Percentiles rank a stretch among this genome's conserved stretches.
These are phyloP conservation scores for Nemapogon koenigi DNA, from an alignment of 2,888 invertebrate species.

Conservation along the genomic window DNA sequence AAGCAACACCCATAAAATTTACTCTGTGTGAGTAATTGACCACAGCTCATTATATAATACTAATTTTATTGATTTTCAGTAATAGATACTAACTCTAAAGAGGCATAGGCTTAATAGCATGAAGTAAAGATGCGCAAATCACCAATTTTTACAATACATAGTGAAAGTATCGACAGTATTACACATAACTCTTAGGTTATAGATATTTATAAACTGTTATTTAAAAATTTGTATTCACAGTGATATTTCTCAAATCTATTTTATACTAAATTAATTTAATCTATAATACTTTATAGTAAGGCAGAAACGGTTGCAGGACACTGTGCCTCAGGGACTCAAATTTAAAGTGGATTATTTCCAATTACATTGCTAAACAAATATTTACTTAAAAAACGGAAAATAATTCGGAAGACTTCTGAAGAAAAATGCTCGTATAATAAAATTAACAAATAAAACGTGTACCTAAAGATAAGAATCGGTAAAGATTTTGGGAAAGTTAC, in stretches of 20 bases:
- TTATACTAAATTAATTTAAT: constrained; percentile 4
- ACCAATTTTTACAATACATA: constrained; percentile 52
- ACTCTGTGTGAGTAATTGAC: constrained; percentile 38
- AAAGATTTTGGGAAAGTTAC: too few relatives aligned
- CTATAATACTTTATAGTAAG: too few relatives aligned
- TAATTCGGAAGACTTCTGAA: too few relatives aligned
- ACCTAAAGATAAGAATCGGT: too few relatives aligned
- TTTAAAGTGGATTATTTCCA: too few relatives aligned
- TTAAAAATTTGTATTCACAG: constrained; percentile 33
- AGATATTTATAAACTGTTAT: neutral
- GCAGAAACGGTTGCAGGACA: too few relatives aligned
- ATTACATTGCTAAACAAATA: too few relatives aligned
- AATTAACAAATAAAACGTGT: too few relatives aligned
- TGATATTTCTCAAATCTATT: constrained; percentile 31
- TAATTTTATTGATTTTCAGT: constrained; percentile 55
- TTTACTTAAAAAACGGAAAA: too few relatives aligned
- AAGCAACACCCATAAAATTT: neutral
- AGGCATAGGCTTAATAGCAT: constrained; percentile 60
- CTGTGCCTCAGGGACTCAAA: too few relatives aligned
- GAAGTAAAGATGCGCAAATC: constrained; percentile 55
- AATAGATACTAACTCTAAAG: constrained; percentile 58
- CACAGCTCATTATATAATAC: constrained; percentile 49
- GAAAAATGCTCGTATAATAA: too few relatives aligned
- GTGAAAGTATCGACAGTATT: constrained; percentile 38
- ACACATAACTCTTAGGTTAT: constrained; percentile 30